Evolutionary conservation across 1,140 invertebrate species (phyloP).

Genomic region (Drosophila pachea): DNA sequence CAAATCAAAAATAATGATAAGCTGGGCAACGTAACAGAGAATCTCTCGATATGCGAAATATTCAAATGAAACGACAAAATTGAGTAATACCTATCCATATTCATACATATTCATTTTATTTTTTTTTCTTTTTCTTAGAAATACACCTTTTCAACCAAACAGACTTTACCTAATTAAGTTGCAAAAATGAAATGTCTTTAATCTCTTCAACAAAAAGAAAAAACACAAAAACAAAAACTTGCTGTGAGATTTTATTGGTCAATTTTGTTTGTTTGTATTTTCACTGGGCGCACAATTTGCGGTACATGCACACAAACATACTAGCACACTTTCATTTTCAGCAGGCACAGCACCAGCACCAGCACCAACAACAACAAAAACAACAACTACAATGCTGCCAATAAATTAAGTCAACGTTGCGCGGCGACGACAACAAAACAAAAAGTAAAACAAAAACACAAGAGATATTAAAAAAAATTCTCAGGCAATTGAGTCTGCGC

Average conservation of each 20-base stretch:
- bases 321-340: conserved; percentile 69
- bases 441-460: conserved; percentile 45
- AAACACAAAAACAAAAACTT: conserved; percentile 20
- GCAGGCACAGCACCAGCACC: conserved; percentile 40
- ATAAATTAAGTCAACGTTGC: conserved; percentile 60
- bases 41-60: too few species aligned
- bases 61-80: too few species aligned
- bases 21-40: too few species aligned
- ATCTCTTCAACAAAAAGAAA: conserved; percentile 19
- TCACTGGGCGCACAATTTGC: conserved; percentile 43
- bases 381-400: conserved; percentile 55
- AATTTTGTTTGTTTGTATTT: conserved; percentile 54
- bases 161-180: conserved; percentile 39
- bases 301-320: conserved; percentile 21
- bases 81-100: neutral
- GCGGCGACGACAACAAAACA: conserved; percentile 53
- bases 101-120: neutral
- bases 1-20: too few species aligned
- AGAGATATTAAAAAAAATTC: conserved; percentile 56
- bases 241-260: conserved; percentile 65
- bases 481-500: conserved; percentile 70
- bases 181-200: conserved; percentile 23
- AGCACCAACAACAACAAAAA: conserved; percentile 41
- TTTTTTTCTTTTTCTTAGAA: conserved; percentile 7
- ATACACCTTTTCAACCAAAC: conserved; percentile 10